Percentiles rank a stretch among this genome's conserved stretches.
Evolutionary conservation across 2,797 vertebrate genomes (phyloP).

Genomic region (Lophius americanus): DNA sequence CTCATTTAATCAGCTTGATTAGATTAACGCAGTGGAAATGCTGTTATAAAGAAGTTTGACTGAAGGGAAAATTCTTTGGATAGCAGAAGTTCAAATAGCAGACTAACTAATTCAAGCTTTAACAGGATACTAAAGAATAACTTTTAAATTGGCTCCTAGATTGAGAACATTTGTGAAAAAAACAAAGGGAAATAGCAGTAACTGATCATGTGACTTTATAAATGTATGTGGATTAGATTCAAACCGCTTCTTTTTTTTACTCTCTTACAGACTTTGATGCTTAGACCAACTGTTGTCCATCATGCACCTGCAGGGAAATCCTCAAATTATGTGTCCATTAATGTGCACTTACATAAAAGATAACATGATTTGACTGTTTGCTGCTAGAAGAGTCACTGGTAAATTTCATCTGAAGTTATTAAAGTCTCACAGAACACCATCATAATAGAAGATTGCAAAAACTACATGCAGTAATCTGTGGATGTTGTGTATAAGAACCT

Average conservation of each 20-base stretch:
- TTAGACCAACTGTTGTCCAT: not conserved
- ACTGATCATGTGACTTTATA: not conserved
- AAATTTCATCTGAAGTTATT: not conserved
- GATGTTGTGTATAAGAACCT: no score
- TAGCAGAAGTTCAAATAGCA: slow-evolving; percentile 41
- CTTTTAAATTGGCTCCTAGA: no score
- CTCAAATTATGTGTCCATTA: not conserved
- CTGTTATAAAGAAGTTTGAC: slow-evolving; percentile 26
- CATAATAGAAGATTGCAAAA: no score
- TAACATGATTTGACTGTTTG: not conserved
- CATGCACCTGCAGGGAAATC: slow-evolving; percentile 3
- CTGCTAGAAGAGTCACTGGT: not conserved
- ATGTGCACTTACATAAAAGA: not conserved
- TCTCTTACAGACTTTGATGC: not conserved
- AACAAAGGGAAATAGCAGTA: not conserved
- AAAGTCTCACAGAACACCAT: not conserved
- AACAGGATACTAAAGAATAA: no score
- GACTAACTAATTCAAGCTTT: not conserved
- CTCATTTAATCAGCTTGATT: slow-evolving; percentile 43
- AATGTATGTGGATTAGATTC: not conserved
- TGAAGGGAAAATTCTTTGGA: slow-evolving; percentile 43
- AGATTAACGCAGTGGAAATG: slow-evolving; percentile 35
- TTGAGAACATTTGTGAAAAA: slow-evolving; percentile 1
- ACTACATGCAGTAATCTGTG: no score
- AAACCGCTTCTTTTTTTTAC: not conserved